Evolutionary conservation across 2,113 vertebrate species (phyloP), one percentile per base, ranked within the genome.

Genomic region (Actenoides hombroni): DNA sequence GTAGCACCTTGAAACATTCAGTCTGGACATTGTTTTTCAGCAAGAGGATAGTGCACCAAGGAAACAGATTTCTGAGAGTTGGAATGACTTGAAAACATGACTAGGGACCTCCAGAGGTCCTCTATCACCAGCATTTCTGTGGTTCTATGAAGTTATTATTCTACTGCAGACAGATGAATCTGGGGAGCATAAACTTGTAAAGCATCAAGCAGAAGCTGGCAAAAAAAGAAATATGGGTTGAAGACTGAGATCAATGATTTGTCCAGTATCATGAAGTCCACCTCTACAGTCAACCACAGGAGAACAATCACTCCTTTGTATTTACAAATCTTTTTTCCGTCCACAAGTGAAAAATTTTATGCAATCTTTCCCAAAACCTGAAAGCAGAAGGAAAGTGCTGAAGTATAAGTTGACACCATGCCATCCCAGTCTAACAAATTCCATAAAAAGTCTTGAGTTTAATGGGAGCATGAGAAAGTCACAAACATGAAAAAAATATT

Each of bases 231-330:
- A 56, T 25, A 10, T 24, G 98, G 98, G 88, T 21, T 96, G 69
- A 97, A 98, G 73, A 95, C 97, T 97, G 98, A 98, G 86, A 91
- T 98, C 0, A 98, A 97, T 2, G 97, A 98, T 74, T 31, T 98
- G 18, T 84, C 94, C 48, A 89, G 97, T 57, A 98, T 95, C 3
- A 79, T 98, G 16, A 98, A 98, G 56, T 86, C 85, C 0, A 76
- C 97, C 13, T 97, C 97, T 31, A 98, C 11, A 54, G 3, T 10
- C 20, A 70, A 24, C n/a, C 51, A 35, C 40, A 83, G n/a, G 42
- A 78, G 18, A 94, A 68, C 17, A 7, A 29, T 67, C 24, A 29
- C 2, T n/a, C 12, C 4, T 53, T 64, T 76, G 19, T 23, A 33
- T 59, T 76, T 76, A 57, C 29, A 1, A 57, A 33, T 29, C 2